Conservation (phyloP, 1,140 invertebrate genomes). For the Tetramorium simillimum region DNA sequence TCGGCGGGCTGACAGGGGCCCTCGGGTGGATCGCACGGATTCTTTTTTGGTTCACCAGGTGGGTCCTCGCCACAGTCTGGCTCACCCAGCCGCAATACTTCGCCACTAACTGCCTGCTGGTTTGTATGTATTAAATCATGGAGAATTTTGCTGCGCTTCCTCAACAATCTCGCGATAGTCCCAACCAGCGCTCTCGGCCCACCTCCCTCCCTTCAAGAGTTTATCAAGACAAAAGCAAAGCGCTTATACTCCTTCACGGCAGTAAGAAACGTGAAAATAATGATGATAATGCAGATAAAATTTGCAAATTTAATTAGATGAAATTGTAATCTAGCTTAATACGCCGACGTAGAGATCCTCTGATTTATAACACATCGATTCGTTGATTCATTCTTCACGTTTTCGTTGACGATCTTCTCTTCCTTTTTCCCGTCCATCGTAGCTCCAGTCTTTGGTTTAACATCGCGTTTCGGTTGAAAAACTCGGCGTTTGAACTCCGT, state of each 20-base stretch:
- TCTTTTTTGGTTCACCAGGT: conserved; percentile 65
- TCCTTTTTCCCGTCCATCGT: neutral
- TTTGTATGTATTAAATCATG: conserved; percentile 52
- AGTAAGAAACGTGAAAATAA: conserved; percentile 7
- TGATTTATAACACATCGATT: neutral
- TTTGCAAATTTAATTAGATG: neutral
- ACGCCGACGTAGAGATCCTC: neutral
- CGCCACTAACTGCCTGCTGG: conserved; percentile 51
- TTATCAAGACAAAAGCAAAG: conserved; percentile 17
- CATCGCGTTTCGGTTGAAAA: conserved; percentile 1
- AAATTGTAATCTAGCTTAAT: neutral
- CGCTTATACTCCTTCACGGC: neutral
- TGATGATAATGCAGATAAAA: neutral
- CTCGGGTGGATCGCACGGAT: conserved; percentile 76
- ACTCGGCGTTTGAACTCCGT: conserved; percentile 59
- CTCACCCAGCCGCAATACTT: conserved; percentile 71
- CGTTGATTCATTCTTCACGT: neutral
- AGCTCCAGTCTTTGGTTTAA: neutral
- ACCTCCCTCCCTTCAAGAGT: conserved; percentile 61
- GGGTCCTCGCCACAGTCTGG: conserved; percentile 75
- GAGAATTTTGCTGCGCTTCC: neutral
- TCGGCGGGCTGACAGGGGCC: conserved; percentile 73
- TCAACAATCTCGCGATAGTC: conserved; percentile 20
- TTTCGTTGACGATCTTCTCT: neutral
- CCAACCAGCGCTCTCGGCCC: conserved; percentile 49